A percentile compares a stretch with the other conserved stretches of the same genome.
Conservation (phyloP, 2,888 invertebrate species). For the Ornithoptera priamus region DNA sequence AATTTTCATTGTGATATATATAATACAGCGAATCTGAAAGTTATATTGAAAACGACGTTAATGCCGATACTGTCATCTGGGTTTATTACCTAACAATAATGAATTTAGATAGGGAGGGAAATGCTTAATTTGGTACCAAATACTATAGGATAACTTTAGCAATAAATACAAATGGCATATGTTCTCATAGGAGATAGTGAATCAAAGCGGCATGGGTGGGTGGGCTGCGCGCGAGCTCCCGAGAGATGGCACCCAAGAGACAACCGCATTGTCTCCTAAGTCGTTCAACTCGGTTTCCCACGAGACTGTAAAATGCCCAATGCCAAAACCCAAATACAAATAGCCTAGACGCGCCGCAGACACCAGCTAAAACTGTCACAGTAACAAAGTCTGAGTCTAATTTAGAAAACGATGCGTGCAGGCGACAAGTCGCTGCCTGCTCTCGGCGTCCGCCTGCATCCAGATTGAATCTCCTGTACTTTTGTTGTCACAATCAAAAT, state of each 20-base stretch:
- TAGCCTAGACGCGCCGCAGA: slow-evolving; percentile 78
- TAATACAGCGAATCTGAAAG: too few species aligned
- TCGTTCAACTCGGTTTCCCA: slow-evolving; percentile 80
- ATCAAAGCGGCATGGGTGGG: slow-evolving; percentile 47
- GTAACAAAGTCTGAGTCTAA: slow-evolving; percentile 55
- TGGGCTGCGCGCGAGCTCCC: slow-evolving; percentile 54
- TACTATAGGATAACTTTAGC: neutral
- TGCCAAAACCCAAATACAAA: slow-evolving; percentile 76
- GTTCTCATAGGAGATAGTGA: slow-evolving; percentile 36
- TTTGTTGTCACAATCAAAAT: neutral
- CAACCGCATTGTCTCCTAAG: slow-evolving; percentile 75
- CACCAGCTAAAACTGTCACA: slow-evolving; percentile 71
- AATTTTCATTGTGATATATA: too few species aligned
- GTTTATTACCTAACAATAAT: neutral
- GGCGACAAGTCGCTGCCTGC: slow-evolving; percentile 16
- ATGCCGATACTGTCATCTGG: neutral
- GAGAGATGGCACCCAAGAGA: slow-evolving; percentile 46
- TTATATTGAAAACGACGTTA: too few species aligned
- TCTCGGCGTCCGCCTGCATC: slow-evolving; percentile 12
- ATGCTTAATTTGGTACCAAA: neutral
- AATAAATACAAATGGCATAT: slow-evolving; percentile 30
- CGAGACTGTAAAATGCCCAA: slow-evolving; percentile 73
- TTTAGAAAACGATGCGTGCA: slow-evolving; percentile 52
- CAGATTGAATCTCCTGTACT: slow-evolving; percentile 10
- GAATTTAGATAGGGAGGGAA: neutral